Percentiles rank a stretch among this genome's conserved stretches.
Evolutionary conservation across 2,888 invertebrate species (phyloP).

Genomic region (Tyria jacobaeae): DNA sequence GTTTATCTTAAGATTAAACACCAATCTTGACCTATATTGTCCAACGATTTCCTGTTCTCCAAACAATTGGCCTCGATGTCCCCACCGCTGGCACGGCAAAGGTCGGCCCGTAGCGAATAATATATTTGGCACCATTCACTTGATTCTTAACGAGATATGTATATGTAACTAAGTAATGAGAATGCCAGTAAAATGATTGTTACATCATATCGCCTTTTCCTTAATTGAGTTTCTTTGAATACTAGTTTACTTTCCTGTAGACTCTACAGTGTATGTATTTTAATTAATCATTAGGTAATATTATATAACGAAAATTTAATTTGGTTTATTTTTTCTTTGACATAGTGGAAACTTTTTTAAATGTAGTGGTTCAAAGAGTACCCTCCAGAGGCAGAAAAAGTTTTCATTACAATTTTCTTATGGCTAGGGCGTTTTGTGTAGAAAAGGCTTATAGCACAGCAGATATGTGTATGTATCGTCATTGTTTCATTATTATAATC

Average conservation of each 20-base stretch:
- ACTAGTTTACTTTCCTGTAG: slow-evolving; percentile 10
- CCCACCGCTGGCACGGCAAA: slow-evolving; percentile 46
- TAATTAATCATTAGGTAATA: slow-evolving; percentile 11
- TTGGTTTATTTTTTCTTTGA: neutral
- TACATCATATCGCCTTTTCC: slow-evolving; percentile 22
- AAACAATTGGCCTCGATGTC: slow-evolving; percentile 56
- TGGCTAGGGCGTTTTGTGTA: too few species aligned
- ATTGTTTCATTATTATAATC: too few species aligned
- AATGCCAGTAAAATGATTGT: slow-evolving; percentile 27
- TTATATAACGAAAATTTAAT: slow-evolving; percentile 7
- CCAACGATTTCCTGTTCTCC: slow-evolving; percentile 60
- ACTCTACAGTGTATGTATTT: slow-evolving; percentile 1
- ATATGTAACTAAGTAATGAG: slow-evolving; percentile 39
- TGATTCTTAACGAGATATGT: slow-evolving; percentile 38
- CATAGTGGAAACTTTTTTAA: neutral
- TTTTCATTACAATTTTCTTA: too few species aligned
- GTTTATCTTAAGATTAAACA: slow-evolving; percentile 33
- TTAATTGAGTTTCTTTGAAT: slow-evolving; percentile 17
- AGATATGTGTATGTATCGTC: neutral
- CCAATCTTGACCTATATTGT: slow-evolving; percentile 64
- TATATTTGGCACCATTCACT: slow-evolving; percentile 56
- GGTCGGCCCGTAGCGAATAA: slow-evolving; percentile 53
- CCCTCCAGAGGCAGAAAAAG: too few species aligned
- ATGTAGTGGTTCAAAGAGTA: too few species aligned
- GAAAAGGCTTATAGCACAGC: neutral